Evolutionary conservation across 2,797 vertebrate genomes (phyloP).

Genomic region (Eidolon dupreanum): DNA sequence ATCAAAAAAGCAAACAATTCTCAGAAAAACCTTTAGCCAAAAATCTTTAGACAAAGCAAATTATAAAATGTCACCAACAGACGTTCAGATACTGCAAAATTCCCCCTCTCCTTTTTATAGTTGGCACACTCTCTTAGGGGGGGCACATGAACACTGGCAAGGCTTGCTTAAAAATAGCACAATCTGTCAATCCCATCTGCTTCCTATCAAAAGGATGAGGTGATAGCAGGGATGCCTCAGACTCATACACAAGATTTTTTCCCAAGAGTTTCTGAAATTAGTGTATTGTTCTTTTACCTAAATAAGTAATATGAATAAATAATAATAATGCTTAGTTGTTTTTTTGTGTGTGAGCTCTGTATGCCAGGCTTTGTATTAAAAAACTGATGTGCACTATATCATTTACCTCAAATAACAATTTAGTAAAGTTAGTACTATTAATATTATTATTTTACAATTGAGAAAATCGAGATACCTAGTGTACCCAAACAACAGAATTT

Average conservation of each 20-base stretch:
- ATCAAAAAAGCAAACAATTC: conserved; percentile 3
- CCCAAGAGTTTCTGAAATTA: conserved; percentile 6
- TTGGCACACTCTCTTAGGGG: not conserved
- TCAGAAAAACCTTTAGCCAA: conserved; percentile 3
- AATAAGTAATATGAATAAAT: not conserved
- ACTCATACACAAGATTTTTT: not conserved
- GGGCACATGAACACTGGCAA: not conserved
- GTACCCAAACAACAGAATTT: not conserved
- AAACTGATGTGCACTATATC: not conserved
- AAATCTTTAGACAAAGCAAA: conserved; percentile 43
- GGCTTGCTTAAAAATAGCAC: not conserved
- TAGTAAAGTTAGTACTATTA: not conserved
- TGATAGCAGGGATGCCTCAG: not conserved
- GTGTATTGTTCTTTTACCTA: conserved; percentile 9
- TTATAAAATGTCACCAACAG: conserved; percentile 34
- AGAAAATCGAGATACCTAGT: not conserved
- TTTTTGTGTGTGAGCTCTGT: not conserved
- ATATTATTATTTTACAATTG: not conserved
- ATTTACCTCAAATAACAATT: conserved; percentile 42
- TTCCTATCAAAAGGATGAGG: conserved; percentile 16
- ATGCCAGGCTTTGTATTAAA: not conserved
- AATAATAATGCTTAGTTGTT: not conserved
- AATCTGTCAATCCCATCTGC: conserved; percentile 51
- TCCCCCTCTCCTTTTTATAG: not conserved
- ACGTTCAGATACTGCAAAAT: conserved; percentile 7